Evolutionary conservation across 1,140 invertebrate species (phyloP).

Genomic region (Meloidogyne exigua): DNA sequence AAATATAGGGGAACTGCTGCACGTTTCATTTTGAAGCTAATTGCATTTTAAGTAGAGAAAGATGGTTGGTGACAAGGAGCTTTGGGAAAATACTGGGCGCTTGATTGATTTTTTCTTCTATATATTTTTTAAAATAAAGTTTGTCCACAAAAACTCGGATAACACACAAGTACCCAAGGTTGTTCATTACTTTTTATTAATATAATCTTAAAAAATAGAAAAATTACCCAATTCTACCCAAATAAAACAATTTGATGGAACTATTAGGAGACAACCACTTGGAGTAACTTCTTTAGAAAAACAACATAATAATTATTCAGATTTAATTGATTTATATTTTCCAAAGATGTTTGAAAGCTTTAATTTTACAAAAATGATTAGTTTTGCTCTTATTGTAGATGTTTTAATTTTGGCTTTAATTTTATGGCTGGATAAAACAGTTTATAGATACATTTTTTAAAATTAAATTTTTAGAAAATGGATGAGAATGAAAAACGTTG

Average conservation of each 20-base stretch:
- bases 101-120: no score
- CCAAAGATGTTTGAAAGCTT: neutral
- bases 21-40: no score
- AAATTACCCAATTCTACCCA: neutral
- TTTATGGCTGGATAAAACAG: neutral
- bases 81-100: no score
- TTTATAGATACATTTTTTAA: neutral
- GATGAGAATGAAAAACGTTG: neutral
- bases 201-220: neutral
- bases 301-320: neutral
- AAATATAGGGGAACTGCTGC: no score
- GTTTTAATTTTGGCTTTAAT: neutral
- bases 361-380: neutral
- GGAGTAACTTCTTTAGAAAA: neutral
- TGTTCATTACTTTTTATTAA: neutral
- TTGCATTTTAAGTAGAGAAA: no score
- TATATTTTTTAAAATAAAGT: no score
- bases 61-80: no score
- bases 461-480: neutral
- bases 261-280: neutral
- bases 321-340: constrained; percentile 6
- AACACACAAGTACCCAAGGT: no score
- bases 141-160: no score
- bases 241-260: neutral
- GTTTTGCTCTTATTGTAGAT: neutral